Percentiles rank a stretch among this genome's conserved stretches.
Evolutionary conservation across 2,797 vertebrate species (phyloP).

Genomic region (Neoniphon sammara): DNA sequence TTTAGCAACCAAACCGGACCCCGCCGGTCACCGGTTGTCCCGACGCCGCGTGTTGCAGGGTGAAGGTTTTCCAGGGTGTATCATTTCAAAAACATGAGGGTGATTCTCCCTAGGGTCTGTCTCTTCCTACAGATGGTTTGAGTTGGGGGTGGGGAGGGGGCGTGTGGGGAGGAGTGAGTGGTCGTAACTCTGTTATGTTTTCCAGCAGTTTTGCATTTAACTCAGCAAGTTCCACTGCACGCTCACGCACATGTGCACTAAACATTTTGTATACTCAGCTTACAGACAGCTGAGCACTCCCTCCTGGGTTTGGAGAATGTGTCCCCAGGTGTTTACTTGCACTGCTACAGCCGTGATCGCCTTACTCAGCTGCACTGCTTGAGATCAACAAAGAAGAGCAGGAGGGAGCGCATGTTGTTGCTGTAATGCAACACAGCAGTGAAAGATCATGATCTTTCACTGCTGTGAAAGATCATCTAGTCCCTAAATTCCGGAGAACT

Average conservation of each 20-base stretch:
- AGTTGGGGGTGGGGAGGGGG: too few relatives aligned
- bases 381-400: not conserved
- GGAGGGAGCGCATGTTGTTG: not conserved
- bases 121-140: conserved; percentile 46
- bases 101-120: not conserved
- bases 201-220: conserved; percentile 32
- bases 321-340: conserved; percentile 38
- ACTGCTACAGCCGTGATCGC: not conserved
- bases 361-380: not conserved
- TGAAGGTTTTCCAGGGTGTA: conserved; percentile 45
- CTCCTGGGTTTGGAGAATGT: not conserved
- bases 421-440: not conserved
- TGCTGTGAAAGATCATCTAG: too few relatives aligned
- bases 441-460: too few relatives aligned
- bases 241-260: not conserved
- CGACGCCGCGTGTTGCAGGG: not conserved
- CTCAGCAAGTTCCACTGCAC: conserved; percentile 43
- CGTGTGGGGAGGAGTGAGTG: not conserved
- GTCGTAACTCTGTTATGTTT: conserved; percentile 44
- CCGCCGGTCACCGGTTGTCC: not conserved
- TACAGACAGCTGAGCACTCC: conserved; percentile 49
- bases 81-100: conserved; percentile 52
- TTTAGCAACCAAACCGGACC: not conserved
- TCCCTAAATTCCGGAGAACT: too few relatives aligned
- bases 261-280: conserved; percentile 60